Evolutionary conservation across 2,888 invertebrate species (phyloP), one percentile per base, ranked within the genome.

Genomic region (Conus canariensis): DNA sequence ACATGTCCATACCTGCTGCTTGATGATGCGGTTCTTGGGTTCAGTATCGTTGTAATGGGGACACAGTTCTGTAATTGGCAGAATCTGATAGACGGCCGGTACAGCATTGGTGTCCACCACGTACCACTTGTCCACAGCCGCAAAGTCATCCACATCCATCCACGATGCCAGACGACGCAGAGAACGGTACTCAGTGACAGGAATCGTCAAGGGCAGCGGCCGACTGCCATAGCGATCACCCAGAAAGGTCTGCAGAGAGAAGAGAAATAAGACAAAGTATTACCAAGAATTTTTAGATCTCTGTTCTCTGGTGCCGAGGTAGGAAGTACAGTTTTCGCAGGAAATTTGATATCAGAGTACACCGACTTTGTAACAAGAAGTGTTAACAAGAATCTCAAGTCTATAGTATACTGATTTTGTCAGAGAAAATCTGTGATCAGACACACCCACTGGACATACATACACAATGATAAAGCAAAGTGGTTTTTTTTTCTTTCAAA

Each of bases 21-120:
- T 90, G 9, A 90, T 87, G 12, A 90, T 90, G 85, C 91, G 60
- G 89, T 95, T 93, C 22, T 93, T 92, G 16, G 94, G 93, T n/a
- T 93, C 89, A 59, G 92, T 90, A 90, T 95, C 94, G 85, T 93
- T 93, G 88, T 93, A 95, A 67, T 93, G 90, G 30, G 93, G 94
- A n/a, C 94, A 93, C 58, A 93, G 90, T 56, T 93, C 91, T 89
- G 97, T 97, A 91, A 97, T 97, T 80, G 95, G 94, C 91, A 93
- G 94, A n/a, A 96, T 93, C 7, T 91, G 91, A 90, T 95, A 96
- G 16, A 94, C 93, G 45, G 94, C 92, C 56, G 95, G 96, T 85
- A 94, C 93, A 89, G 93, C 91, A 90, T 96, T 96, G 16, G 94
- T 93, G 91, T 96, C 96, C 70, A 94, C 92, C 56, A 91, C 87